Evolutionary conservation across 30 jellyfish, hydroid and myxozoan species (phyloP), one percentile per base, ranked within the genome.

Genomic region (Cassiopea andromeda): DNA sequence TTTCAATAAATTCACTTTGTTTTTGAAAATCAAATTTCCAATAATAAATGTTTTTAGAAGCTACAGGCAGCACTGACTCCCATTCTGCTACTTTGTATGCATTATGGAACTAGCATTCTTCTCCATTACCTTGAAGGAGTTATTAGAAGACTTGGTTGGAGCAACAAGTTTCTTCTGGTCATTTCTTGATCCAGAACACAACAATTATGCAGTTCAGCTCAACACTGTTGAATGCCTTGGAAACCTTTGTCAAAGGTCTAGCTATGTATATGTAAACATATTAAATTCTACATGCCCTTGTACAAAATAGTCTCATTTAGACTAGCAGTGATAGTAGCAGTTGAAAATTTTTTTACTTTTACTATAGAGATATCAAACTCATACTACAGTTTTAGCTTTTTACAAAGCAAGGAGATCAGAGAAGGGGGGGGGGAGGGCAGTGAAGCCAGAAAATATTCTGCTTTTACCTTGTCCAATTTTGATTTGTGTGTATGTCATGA

Each of bases 161-260:
- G 82, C 93, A 44, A 88, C 93, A 8, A 84, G 94, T 49, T 57
- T 68, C 49, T 48, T 92, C 48, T 82, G 94, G 98, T 46, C 89
- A 44, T 48, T 47, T n/a, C 89, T 92, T 68, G 84, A 83, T 49
- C 80, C 90, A 18, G 43, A 85, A 43, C 84, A 80, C 13, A 68
- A 44, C 54, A 91, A 92, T 74, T 87, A 59, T 64, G 57, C 85
- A 43, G 69, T 75, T 19, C 83, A 81, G 66, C 57, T 90, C n/a
- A 87, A 92, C 54, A 85, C 89, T 15, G 74, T 92, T 27, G 96
- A 92, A 60, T 92, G 98, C 64, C 82, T 92, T 64, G 96, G 98
- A 18, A 92, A 77, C 64, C 84, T 92, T 3, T 92, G 98, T 44
- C 46, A 75, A 13, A 92, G 81, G 96, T 92, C n/a, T n/a, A n/a